Base-by-base conservation (phyloP, 2,888 invertebrate species). In the Stenoptilia bipunctidactyla region DNA sequence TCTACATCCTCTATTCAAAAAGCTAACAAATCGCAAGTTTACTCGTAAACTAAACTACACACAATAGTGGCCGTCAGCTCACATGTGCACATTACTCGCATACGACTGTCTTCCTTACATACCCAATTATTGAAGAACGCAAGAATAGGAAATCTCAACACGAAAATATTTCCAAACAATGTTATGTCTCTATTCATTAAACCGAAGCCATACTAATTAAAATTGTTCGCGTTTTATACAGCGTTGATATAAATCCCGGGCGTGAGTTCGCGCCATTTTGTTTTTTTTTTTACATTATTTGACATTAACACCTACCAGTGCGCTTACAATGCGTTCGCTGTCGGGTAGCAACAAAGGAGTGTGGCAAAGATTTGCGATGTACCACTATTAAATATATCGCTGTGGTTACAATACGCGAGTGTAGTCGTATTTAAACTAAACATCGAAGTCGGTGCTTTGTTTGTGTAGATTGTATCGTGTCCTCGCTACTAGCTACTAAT, bases 101-200 rank as follows among this genome's bases (percentile, higher is more conserved):
- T 61, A 47, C 56, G 54, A 58, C 69, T 69, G 61, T 61, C 61
- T 50, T 70, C 68, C 64, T 63, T 69, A 68, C 56, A 70, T 67
- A 61, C 44, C 74, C 71, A 74, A 73, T 74, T 74, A 74, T 65
- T 56, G 55, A 47, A 55, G 66, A 56, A 63, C 65, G 63, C 64
- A 51, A 56, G 55, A 62, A 65, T 68, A 56, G 60, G 52, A 55
- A 56, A 57, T 56, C 61, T 53, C 52, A 55, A 49, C 52, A 46
- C 40, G 13, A 12, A 15, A 20, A 20, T 20, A 20, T 20, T n/a
- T 8, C 15, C 15, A 5, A 39, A 51, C 56, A 52, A 51, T 48
- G 62, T 68, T 70, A 72, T 72, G 69, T 71, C 73, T 73, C 63
- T 72, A 73, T 74, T 70, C 68, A 71, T 73, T 69, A 67, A 63